These are phyloP conservation scores for Dermolepida albohirtum DNA, from an alignment of 2,888 invertebrate genomes.

Conservation along the genomic window DNA sequence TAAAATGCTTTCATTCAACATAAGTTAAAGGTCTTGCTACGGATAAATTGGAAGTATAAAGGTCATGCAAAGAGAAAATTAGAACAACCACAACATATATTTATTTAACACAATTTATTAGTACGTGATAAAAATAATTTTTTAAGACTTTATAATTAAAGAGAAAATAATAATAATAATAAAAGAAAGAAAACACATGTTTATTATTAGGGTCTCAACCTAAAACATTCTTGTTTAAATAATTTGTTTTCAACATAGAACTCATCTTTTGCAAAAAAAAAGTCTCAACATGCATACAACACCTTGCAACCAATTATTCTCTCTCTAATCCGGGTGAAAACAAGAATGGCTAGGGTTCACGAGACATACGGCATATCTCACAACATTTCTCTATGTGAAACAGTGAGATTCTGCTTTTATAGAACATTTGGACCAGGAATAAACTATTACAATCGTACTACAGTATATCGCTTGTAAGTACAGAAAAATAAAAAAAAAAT, in stretches of 20 bases:
- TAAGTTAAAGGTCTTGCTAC: too few species aligned
- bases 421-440: slow-evolving; percentile 5
- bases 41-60: not conserved
- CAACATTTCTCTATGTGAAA: slow-evolving; percentile 35
- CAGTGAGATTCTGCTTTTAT: slow-evolving; percentile 28
- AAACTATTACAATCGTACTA: slow-evolving; percentile 16
- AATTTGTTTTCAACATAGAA: not conserved
- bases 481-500: slow-evolving; percentile 23
- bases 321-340: slow-evolving; percentile 17
- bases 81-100: slow-evolving; percentile 42
- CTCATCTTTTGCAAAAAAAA: not conserved
- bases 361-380: slow-evolving; percentile 40
- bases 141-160: slow-evolving; percentile 41
- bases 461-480: slow-evolving; percentile 32
- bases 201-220: slow-evolving; percentile 32
- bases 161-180: slow-evolving; percentile 15
- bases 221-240: slow-evolving; percentile 40
- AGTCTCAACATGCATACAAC: slow-evolving; percentile 4
- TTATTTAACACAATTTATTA: slow-evolving; percentile 46
- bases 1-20: too few species aligned
- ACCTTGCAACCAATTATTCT: slow-evolving; percentile 14
- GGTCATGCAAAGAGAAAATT: slow-evolving; percentile 38
- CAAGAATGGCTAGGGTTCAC: slow-evolving; percentile 40
- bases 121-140: slow-evolving; percentile 44
- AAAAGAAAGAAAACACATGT: slow-evolving; percentile 28